These are phyloP conservation scores for Eulemur rubriventer DNA, from an alignment of 2,797 vertebrate genomes.

Conservation along the genomic window DNA sequence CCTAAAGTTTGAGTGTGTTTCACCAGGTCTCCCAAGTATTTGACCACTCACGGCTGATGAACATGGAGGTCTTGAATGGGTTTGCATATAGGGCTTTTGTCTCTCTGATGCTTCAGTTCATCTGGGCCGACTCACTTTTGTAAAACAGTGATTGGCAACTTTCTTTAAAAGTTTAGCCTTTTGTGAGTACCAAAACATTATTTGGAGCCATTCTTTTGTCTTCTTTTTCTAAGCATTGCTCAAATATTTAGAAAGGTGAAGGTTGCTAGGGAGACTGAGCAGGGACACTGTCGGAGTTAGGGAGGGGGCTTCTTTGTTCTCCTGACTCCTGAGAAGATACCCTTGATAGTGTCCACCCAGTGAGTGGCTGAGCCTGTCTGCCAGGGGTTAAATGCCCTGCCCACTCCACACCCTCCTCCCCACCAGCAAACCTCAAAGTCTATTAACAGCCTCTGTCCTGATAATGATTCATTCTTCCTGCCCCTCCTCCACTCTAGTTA, in stretches of 20 bases:
- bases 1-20: not conserved
- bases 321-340: not conserved
- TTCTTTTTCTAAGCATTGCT: not conserved
- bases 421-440: conserved; percentile 37
- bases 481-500: not conserved
- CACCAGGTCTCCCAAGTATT: not conserved
- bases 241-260: not conserved
- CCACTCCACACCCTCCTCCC: not conserved
- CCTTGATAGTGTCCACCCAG: not conserved
- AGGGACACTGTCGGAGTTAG: not conserved
- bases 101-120: not conserved
- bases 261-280: not conserved
- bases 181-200: not conserved
- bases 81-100: not conserved
- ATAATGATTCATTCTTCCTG: conserved; percentile 68
- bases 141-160: not conserved
- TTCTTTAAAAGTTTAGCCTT: conserved; percentile 8
- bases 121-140: not conserved
- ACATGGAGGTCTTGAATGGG: not conserved
- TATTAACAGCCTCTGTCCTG: conserved; percentile 8
- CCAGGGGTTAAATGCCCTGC: not conserved
- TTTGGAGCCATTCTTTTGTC: not conserved
- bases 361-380: not conserved
- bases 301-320: not conserved
- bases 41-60: not conserved